Conservation (phyloP, 2,113 vertebrate species). For the Thryonomys swinderianus region DNA sequence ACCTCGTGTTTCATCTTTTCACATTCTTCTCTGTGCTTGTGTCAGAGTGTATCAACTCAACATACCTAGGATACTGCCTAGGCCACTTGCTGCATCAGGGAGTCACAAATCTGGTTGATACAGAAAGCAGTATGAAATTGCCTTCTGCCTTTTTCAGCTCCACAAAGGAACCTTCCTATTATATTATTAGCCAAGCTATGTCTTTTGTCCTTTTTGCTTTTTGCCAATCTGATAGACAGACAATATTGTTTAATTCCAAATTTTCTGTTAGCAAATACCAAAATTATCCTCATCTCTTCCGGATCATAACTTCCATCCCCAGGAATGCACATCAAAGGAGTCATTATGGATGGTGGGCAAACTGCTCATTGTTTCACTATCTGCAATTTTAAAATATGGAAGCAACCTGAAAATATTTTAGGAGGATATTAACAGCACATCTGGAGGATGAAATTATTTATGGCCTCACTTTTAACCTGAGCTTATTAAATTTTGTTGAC, state of each 20-base stretch:
- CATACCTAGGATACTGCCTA: background rate
- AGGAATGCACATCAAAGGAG: background rate
- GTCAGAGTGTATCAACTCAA: background rate
- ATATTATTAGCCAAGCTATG: background rate
- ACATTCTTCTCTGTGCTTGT: background rate
- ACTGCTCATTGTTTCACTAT: background rate
- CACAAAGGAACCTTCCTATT: background rate
- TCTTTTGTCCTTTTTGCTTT: background rate
- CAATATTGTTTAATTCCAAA: background rate
- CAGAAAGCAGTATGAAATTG: background rate
- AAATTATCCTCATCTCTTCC: background rate
- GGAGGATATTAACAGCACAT: background rate
- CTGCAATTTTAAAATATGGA: background rate
- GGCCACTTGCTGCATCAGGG: too few relatives aligned
- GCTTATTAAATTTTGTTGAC: conserved; percentile 15
- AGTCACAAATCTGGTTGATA: background rate
- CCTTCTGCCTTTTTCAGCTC: background rate
- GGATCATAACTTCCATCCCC: conserved; percentile 21
- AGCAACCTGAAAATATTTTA: background rate
- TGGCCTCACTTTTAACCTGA: background rate
- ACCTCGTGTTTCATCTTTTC: background rate
- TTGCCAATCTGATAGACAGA: background rate
- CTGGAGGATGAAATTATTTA: conserved; percentile 19
- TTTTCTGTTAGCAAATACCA: background rate
- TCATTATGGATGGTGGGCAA: background rate